Base-by-base conservation (phyloP, 2,113 vertebrate species). In the Hippoglossus stenolepis region DNA sequence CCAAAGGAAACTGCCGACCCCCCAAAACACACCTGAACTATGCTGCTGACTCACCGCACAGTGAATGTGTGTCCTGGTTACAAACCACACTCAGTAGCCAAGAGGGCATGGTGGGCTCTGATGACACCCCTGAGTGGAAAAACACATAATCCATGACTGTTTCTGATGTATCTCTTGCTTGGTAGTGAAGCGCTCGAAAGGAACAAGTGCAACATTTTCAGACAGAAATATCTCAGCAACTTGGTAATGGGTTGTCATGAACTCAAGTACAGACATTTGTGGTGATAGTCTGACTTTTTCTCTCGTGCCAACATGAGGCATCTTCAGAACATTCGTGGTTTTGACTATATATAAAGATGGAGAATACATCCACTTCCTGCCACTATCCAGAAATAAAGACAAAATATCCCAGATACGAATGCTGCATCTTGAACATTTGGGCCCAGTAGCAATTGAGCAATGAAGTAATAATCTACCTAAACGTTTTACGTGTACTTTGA, bases 91-190 rank as follows among this genome's bases (percentile, higher is more conserved):
- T 76, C 68, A 68, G 77, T 56, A 73, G 45, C 75, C 66, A 77
- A 68, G 38, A 70, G 40, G 64, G 65, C 67, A 85, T 12, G 67
- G 70, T 80, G 61, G 74, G 64, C 66, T 87, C 74, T 87, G 82
- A 85, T 88, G 83, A 86, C 72, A 82, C 43, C 57, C 31, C 43
- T 49, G 59, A 66, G 31, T 75, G 87, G 88, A 91, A 88, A 90
- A 81, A 85, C 66, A 80, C 69, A 56, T 49, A 3, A 26, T 65
- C 77, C 49, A 62, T 86, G 79, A 90, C 70, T 82, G 45, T 24
- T 49, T 49, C 26, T 77, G 73, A 79, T 80, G 67, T 45, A 61
- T 56, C 26, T 74, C 40, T 54, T 31, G 12, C 79, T 82, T 6
- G 31, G 31, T 31, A 31, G 31, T 31, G 31, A 31, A 31, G 31